Evolutionary conservation across 2,113 vertebrate species (phyloP), one percentile per base, ranked within the genome.

Genomic region (Microcebus tavaratra): DNA sequence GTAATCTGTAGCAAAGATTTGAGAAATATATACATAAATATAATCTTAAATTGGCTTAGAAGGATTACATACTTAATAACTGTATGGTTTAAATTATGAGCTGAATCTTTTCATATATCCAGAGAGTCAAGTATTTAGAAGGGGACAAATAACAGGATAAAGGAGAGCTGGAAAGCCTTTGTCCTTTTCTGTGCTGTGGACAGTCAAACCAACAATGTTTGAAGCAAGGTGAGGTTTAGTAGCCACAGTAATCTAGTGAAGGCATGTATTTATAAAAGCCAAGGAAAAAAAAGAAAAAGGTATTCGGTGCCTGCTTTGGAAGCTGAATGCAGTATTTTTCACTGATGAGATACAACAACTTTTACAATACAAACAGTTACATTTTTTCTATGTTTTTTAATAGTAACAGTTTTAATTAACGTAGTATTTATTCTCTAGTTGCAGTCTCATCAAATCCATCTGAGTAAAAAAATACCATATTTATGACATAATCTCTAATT

Each of bases 401-500:
- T 72, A 98, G 96, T 84, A 97, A 87, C 63, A 92, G n/a, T 78
- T 96, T 93, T 94, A 86, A 92, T 93, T 96, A 80, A 97, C 63
- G 65, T 57, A 96, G 80, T 95, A 98, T 94, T 97, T 98, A 94
- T 76, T 94, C 80, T 42, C 42, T 97, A 95, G 31, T 96, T 97
- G 95, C 79, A 98, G 95, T 95, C 72, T 96, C 50, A 98, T 97
- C 63, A 97, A 84, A 85, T 91, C 89, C 93, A 94, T 25, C 45
- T 97, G 61, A 75, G 78, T 78, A 93, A 85, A 93, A 93, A 70
- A 96, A 65, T 88, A 95, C 53, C 48, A 53, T 63, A 90, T 80
- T 85, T 96, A 95, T 68, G 92, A 95, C 73, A 97, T 68, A 97
- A 96, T 91, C 39, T 96, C 79, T 45, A 97, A 72, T 2, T 94